Conservation (phyloP, 2,113 vertebrate species). For the Callaeas wilsoni region DNA sequence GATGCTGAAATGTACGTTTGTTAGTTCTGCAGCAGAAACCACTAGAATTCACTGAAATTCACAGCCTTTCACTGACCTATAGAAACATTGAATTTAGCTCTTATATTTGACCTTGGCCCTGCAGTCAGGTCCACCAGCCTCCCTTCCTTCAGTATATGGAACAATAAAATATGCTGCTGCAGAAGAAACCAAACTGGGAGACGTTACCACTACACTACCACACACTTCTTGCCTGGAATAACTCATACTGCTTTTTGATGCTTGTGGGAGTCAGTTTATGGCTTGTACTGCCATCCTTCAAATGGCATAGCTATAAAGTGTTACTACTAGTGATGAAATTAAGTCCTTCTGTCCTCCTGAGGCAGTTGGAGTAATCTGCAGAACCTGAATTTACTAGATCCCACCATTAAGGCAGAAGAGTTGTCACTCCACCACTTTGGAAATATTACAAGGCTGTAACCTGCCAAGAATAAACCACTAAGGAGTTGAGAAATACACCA, state of each 20-base stretch:
- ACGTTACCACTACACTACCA: background rate
- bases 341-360: background rate
- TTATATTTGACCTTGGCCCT: background rate
- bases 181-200: background rate
- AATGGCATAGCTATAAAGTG: background rate
- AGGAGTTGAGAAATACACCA: background rate
- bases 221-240: background rate
- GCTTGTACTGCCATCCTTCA: background rate
- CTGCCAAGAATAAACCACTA: background rate
- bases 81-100: background rate
- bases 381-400: background rate
- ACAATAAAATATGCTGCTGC: background rate
- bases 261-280: background rate
- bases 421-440: background rate
- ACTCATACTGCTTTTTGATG: background rate
- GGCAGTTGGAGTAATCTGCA: background rate
- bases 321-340: background rate
- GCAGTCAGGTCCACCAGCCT: background rate
- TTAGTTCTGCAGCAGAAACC: background rate
- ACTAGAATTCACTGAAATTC: background rate
- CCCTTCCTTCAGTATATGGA: background rate
- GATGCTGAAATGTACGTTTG: accelerated
- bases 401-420: background rate
- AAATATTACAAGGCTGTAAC: background rate
- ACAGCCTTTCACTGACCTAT: background rate